Evolutionary conservation across 2,888 invertebrate genomes (phyloP).

Genomic region (Trissolcus brochymenae): DNA sequence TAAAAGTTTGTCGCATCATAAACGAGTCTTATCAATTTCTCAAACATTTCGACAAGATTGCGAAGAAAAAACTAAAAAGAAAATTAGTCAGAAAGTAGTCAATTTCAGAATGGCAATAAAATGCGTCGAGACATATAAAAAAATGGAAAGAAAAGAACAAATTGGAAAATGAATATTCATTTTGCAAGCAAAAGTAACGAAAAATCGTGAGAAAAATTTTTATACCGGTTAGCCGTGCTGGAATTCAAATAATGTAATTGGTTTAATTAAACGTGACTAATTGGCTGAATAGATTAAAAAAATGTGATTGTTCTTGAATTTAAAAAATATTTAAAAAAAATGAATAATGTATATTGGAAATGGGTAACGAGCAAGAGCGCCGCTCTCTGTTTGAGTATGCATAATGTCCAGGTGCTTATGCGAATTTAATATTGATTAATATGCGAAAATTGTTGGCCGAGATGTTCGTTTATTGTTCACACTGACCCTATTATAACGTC

Average conservation of each 20-base stretch:
- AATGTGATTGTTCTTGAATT: neutral
- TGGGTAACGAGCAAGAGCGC: neutral
- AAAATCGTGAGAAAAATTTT: too few relatives aligned
- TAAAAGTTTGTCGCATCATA: too few relatives aligned
- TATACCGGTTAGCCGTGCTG: too few relatives aligned
- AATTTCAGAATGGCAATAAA: too few relatives aligned
- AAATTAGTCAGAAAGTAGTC: too few relatives aligned
- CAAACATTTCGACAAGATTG: too few relatives aligned
- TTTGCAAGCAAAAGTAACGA: too few relatives aligned
- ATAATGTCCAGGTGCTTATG: conserved; percentile 27
- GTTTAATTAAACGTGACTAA: neutral
- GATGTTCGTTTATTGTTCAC: conserved; percentile 42
- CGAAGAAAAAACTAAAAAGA: too few relatives aligned
- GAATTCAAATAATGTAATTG: neutral
- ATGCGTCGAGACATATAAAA: too few relatives aligned
- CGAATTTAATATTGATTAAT: conserved; percentile 48
- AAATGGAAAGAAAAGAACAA: too few relatives aligned
- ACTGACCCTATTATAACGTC: conserved; percentile 44
- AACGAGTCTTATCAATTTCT: too few relatives aligned
- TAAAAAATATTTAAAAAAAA: neutral
- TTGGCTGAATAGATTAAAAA: conserved; percentile 1
- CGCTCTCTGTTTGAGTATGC: conserved; percentile 1
- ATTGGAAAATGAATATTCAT: too few relatives aligned
- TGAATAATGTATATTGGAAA: neutral
- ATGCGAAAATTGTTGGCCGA: conserved; percentile 37